These are phyloP conservation scores for Lutjanus campechanus DNA, from an alignment of 2,797 vertebrate genomes.

Conservation along the genomic window DNA sequence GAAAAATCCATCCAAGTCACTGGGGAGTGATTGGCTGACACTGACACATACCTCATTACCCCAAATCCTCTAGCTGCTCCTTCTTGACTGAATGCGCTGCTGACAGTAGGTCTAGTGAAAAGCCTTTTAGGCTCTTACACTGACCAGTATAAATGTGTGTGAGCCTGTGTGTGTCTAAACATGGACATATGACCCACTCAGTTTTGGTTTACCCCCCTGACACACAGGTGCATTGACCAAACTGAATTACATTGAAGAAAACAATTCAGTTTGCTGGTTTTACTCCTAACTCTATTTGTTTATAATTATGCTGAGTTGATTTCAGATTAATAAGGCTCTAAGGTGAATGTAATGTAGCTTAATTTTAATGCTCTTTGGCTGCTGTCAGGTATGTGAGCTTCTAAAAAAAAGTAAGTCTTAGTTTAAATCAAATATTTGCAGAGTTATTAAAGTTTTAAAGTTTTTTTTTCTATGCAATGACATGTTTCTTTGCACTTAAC, in stretches of 20 bases:
- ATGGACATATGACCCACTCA: constrained; percentile 1
- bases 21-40: constrained; percentile 66
- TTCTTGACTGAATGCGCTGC: constrained; percentile 50
- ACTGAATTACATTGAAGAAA: not conserved
- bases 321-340: not conserved
- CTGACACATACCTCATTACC: constrained; percentile 71
- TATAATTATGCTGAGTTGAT: not conserved
- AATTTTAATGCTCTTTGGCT: not conserved
- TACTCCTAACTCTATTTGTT: not conserved
- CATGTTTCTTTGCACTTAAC: not conserved
- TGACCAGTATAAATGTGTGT: constrained; percentile 24
- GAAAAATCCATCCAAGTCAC: constrained; percentile 52
- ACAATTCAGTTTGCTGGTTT: not conserved
- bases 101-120: constrained; percentile 53
- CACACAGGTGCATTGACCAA: not conserved
- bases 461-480: not conserved
- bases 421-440: not conserved
- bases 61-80: constrained; percentile 57
- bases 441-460: not conserved
- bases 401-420: not conserved
- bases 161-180: constrained; percentile 12
- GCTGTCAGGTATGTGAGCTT: not conserved
- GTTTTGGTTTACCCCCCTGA: not conserved
- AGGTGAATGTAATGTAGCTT: not conserved
- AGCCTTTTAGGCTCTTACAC: constrained; percentile 22